Evolutionary conservation across 2,797 vertebrate genomes (phyloP).

Genomic region (Scarus forsteni): DNA sequence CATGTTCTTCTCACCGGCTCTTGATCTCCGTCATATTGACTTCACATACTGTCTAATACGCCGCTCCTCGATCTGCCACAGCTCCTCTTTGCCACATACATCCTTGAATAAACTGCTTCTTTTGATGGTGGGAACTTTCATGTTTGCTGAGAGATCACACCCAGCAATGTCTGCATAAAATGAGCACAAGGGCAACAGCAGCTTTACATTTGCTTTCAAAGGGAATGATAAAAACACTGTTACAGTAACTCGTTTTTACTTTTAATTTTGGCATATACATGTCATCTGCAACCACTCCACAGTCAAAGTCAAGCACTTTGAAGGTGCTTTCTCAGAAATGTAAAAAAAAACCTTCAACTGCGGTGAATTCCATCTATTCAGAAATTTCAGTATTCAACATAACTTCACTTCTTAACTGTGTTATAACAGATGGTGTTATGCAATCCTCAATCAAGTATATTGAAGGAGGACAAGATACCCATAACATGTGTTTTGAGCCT

Average conservation of each 20-base stretch:
- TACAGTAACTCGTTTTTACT: background rate
- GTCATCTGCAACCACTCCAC: too few relatives aligned
- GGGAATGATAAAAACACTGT: background rate
- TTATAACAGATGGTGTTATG: too few relatives aligned
- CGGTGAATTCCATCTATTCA: too few relatives aligned
- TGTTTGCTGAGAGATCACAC: conserved; percentile 7
- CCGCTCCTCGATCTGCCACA: background rate
- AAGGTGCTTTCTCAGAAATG: too few relatives aligned
- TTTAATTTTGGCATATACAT: background rate
- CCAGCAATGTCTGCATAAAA: conserved; percentile 12
- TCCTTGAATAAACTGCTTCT: conserved; percentile 19
- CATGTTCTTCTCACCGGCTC: conserved; percentile 9
- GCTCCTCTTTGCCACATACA: conserved; percentile 3
- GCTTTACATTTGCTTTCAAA: background rate
- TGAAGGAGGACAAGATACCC: too few relatives aligned
- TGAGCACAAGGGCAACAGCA: background rate
- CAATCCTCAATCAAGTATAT: too few relatives aligned
- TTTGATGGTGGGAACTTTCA: conserved; percentile 22
- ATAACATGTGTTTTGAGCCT: too few relatives aligned
- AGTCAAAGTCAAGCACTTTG: too few relatives aligned
- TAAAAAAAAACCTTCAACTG: too few relatives aligned
- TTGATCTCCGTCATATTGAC: conserved; percentile 10
- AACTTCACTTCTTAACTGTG: too few relatives aligned
- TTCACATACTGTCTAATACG: background rate
- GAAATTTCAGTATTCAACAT: too few relatives aligned